phyloP scores from a whole-genome alignment of 2,797 vertebrate genomes.

The Sciurus vulgaris region DNA sequence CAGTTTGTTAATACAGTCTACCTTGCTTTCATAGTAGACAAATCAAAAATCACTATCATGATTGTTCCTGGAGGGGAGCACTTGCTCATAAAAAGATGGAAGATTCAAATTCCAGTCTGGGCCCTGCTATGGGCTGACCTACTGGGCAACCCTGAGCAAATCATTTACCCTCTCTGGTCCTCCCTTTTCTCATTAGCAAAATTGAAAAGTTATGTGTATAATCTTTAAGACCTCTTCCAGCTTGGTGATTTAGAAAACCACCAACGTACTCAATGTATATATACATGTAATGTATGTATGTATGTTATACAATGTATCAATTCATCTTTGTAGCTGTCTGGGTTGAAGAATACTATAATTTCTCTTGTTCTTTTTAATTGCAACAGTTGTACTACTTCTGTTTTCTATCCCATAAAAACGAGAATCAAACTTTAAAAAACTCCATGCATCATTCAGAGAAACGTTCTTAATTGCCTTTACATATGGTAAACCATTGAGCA shows the following conservation, averaged over 20 bases:
- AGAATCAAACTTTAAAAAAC: slow-evolving; percentile 22
- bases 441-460: slow-evolving; percentile 36
- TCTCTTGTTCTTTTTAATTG: not conserved
- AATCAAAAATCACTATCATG: not conserved
- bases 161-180: not conserved
- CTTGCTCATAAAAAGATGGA: not conserved
- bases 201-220: not conserved
- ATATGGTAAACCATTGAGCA: not conserved
- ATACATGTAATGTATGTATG: too few relatives aligned
- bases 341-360: not conserved
- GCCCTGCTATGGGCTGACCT: not conserved
- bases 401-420: not conserved
- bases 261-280: too few relatives aligned
- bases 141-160: not conserved
- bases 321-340: not conserved
- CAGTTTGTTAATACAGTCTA: not conserved
- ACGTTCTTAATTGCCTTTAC: slow-evolving; percentile 36
- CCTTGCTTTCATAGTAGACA: not conserved
- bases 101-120: not conserved
- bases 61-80: not conserved
- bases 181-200: not conserved
- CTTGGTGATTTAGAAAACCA: slow-evolving; percentile 44
- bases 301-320: not conserved
- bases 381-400: slow-evolving; percentile 28
- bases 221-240: not conserved